Conservation (phyloP, 2,113 vertebrate genomes). For the Aegithalos caudatus region DNA sequence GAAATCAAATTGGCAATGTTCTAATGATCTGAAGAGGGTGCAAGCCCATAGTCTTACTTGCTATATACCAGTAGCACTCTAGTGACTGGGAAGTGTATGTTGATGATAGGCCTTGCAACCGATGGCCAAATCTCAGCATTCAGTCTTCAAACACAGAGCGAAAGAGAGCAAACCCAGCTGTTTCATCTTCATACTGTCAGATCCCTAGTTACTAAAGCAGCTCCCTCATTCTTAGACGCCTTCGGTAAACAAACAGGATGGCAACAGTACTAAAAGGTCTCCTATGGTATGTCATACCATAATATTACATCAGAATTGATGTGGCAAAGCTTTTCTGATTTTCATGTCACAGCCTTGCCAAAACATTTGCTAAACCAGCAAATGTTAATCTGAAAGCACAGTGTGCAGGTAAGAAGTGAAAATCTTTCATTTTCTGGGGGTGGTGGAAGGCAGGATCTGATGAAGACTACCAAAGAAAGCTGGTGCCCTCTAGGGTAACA, state of each 20-base stretch:
- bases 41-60: neutral
- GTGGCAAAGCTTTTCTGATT: neutral
- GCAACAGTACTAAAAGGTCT: neutral
- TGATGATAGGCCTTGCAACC: neutral
- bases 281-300: neutral
- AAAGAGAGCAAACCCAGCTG: neutral
- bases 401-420: neutral
- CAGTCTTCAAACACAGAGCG: neutral
- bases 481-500: neutral
- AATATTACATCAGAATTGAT: fast-evolving
- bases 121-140: neutral
- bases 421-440: neutral
- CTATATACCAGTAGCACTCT: neutral
- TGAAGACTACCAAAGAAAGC: neutral
- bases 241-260: neutral
- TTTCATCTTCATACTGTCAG: neutral
- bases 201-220: neutral
- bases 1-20: neutral
- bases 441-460: neutral
- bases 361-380: neutral
- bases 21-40: neutral
- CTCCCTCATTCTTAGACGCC: neutral
- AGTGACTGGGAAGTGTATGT: neutral
- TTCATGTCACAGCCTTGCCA: neutral
- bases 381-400: neutral